These are phyloP conservation scores for Aurelia coerulea DNA, from an alignment of 30 jellyfish, hydroid and myxozoan species.

Conservation along the genomic window DNA sequence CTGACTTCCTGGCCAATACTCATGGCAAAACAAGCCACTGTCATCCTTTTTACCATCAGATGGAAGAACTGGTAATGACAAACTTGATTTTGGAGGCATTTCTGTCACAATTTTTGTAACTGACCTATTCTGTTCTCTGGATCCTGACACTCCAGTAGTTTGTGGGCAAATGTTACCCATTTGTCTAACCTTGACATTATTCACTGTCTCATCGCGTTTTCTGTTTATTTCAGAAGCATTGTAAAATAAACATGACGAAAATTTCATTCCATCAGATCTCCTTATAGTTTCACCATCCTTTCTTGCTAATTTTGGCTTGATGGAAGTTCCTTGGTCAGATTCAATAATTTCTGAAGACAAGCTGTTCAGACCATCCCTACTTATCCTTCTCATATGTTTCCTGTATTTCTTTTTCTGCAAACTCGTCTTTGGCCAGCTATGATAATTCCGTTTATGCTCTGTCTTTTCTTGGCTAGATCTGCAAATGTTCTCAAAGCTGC, in stretches of 20 bases:
- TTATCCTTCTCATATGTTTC: background rate
- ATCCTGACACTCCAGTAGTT: background rate
- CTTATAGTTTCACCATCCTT: background rate
- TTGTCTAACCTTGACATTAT: too few relatives aligned
- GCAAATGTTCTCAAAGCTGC: background rate
- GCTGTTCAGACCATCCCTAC: background rate
- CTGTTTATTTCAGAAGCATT: too few relatives aligned
- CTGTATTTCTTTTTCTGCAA: constrained; percentile 3
- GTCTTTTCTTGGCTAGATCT: background rate
- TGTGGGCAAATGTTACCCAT: background rate
- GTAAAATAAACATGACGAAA: background rate
- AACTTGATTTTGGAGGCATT: background rate
- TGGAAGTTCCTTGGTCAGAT: background rate
- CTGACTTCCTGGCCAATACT: background rate
- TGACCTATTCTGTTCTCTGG: background rate
- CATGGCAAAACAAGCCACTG: background rate
- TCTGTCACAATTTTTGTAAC: background rate
- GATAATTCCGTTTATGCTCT: background rate
- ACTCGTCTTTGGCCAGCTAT: constrained; percentile 44
- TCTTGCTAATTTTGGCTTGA: background rate
- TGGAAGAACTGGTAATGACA: background rate
- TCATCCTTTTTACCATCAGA: background rate
- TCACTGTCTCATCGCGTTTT: too few relatives aligned
- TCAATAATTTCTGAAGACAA: background rate
- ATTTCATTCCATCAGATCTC: background rate